Evolutionary conservation across 2,113 vertebrate species (phyloP).

Genomic region (Arothron firmamentum): DNA sequence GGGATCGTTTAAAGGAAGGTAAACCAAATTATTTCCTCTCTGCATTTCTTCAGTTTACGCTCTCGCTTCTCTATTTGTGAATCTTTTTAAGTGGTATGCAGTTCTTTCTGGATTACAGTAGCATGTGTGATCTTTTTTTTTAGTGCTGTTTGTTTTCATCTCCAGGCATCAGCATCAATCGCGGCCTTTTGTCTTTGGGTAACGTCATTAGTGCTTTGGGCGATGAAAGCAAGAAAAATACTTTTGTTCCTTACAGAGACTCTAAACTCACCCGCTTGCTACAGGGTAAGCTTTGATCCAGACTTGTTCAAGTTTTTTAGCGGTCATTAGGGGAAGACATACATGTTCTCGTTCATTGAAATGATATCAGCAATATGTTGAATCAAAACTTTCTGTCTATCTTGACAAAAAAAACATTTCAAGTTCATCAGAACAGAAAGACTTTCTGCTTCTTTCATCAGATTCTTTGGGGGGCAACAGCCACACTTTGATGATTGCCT

Average conservation of each 20-base stretch:
- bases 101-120: background rate
- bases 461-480: conserved; percentile 96
- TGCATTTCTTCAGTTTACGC: too few species aligned
- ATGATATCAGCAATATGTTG: too few species aligned
- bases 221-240: conserved; percentile 87
- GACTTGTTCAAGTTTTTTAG: background rate
- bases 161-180: conserved; percentile 95
- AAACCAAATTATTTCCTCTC: conserved; percentile 19
- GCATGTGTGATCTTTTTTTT: background rate
- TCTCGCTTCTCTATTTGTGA: background rate
- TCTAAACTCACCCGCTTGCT: conserved; percentile 92
- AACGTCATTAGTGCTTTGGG: conserved; percentile 98
- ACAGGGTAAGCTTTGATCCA: conserved; percentile 80
- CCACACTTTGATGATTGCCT: conserved; percentile 96
- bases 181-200: conserved; percentile 88
- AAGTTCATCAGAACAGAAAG: background rate
- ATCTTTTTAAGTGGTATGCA: background rate
- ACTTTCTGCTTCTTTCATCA: conserved; percentile 42
- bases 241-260: conserved; percentile 95
- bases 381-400: too few species aligned
- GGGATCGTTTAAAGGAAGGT: conserved; percentile 94
- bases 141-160: conserved; percentile 17
- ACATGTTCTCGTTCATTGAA: too few species aligned
- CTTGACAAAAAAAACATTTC: too few species aligned
- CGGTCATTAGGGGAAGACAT: too few species aligned